These are phyloP conservation scores for Rhinoraja longicauda DNA, from an alignment of 2,797 vertebrate species.

Conservation along the genomic window DNA sequence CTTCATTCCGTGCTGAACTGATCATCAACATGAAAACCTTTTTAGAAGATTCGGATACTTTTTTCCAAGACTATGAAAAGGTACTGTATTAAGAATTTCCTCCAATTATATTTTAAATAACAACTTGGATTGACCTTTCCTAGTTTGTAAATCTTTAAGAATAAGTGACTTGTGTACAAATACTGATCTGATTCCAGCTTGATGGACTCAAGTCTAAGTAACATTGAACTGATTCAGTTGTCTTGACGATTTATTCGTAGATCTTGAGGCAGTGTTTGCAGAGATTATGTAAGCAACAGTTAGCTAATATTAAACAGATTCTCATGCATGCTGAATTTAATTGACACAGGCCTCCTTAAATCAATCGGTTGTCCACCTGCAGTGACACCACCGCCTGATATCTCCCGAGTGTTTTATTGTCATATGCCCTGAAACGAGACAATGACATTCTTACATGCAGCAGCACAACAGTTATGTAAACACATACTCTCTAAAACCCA, in stretches of 20 bases:
- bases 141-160: not conserved
- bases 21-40: slow-evolving; percentile 69
- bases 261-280: not conserved
- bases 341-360: not conserved
- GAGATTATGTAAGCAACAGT: not conserved
- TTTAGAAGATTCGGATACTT: slow-evolving; percentile 72
- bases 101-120: not conserved
- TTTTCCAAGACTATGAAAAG: slow-evolving; percentile 78
- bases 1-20: slow-evolving; percentile 76
- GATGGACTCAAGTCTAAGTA: not conserved
- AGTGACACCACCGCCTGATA: not conserved
- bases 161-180: not conserved
- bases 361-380: not conserved
- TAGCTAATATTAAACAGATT: not conserved
- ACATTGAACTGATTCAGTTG: not conserved
- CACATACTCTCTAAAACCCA: too few relatives aligned
- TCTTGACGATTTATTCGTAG: not conserved
- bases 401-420: too few relatives aligned
- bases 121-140: not conserved
- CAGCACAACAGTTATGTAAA: too few relatives aligned
- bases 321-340: not conserved
- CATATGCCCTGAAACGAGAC: too few relatives aligned
- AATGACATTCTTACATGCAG: too few relatives aligned
- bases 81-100: slow-evolving; percentile 47
- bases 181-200: not conserved